Evolutionary conservation across 2,113 vertebrate species (phyloP), one percentile per base, ranked within the genome.

Genomic region (Machaerirhynchus nigripectus): DNA sequence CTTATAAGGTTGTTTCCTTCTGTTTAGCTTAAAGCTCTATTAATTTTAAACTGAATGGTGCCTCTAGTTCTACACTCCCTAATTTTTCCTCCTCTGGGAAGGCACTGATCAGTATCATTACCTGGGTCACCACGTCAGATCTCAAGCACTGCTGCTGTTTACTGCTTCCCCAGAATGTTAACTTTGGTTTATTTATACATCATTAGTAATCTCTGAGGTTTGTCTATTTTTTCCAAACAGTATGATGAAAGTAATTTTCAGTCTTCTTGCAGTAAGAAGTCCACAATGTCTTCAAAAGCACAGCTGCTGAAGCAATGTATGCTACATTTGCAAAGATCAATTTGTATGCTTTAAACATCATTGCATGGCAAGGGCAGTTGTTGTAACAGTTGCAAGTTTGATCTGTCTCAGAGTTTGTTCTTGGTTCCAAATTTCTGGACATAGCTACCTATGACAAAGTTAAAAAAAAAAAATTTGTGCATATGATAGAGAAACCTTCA

Each of bases 181-280:
- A 83, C 68, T 97, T 91, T 63, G 78, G 78, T 67, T 95, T 96
- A 91, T 88, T 96, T 93, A 83, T 60, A 47, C 47, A 64, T 52
- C 85, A 70, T 92, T 92, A 88, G 35, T 84, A 96, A 94, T 84
- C 87, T 82, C 47, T 90, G 85, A 78, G 68, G 75, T 77, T 27
- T 91, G 47, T 50, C 70, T 96, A 39, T 87, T 93, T 96, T 94
- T 97, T 94, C 87, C 75, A 59, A 93, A 88, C 35, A 1, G 0
- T 78, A 59, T 7, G 55, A 93, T 96, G 85, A 86, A 95, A 93
- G 91, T 46, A 70, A 89, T 90, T 95, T 94, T 59, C 55, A 87
- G 35, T 88, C 24, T 92, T 59, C 64, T 84, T 33, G 40, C 47
- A 70, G 30, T 77, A 90, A 91, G 49, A 74, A 80, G 35, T 70